Evolutionary conservation across 2,797 vertebrate genomes (phyloP).

Genomic region (Microctenopoma stevenorrisi): DNA sequence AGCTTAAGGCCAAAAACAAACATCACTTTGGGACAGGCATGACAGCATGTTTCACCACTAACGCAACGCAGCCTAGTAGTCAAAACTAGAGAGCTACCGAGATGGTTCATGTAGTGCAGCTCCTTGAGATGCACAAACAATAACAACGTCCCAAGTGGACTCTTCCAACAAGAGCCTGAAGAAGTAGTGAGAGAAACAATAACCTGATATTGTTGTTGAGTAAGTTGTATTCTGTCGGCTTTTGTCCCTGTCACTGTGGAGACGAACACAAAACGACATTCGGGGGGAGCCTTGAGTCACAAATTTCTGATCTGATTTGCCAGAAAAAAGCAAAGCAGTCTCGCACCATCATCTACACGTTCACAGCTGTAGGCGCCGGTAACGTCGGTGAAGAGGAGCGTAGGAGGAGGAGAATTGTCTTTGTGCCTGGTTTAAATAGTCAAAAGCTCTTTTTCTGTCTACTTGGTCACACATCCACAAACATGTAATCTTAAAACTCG

Average conservation of each 20-base stretch:
- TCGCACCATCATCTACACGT: conserved; percentile 50
- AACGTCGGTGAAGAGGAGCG: conserved; percentile 34
- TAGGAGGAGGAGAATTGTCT: conserved; percentile 2
- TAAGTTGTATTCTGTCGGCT: conserved; percentile 13
- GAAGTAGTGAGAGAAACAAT: conserved; percentile 19
- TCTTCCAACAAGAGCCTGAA: conserved; percentile 10
- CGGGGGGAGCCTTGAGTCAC: conserved; percentile 37
- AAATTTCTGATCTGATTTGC: conserved; percentile 22
- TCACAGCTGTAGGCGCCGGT: conserved; percentile 47
- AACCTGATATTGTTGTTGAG: conserved; percentile 3
- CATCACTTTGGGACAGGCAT: conserved; percentile 69
- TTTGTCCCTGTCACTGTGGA: conserved; percentile 34
- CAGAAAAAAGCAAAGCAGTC: conserved; percentile 57
- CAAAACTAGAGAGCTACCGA: conserved; percentile 44
- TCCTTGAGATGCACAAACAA: conserved; percentile 29
- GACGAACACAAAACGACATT: conserved; percentile 29
- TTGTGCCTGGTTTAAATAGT: conserved; percentile 9
- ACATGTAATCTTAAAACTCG: conserved; percentile 20
- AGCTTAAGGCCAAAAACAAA: conserved; percentile 77
- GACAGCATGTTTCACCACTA: conserved; percentile 55
- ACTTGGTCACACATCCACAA: conserved; percentile 5
- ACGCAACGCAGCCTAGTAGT: conserved; percentile 49
- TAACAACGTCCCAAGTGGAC: conserved; percentile 17
- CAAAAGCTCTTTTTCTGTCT: not conserved
- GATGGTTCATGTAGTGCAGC: conserved; percentile 12